phyloP scores from a whole-genome alignment of 2,888 invertebrate species.

The Mycogona germanica region DNA sequence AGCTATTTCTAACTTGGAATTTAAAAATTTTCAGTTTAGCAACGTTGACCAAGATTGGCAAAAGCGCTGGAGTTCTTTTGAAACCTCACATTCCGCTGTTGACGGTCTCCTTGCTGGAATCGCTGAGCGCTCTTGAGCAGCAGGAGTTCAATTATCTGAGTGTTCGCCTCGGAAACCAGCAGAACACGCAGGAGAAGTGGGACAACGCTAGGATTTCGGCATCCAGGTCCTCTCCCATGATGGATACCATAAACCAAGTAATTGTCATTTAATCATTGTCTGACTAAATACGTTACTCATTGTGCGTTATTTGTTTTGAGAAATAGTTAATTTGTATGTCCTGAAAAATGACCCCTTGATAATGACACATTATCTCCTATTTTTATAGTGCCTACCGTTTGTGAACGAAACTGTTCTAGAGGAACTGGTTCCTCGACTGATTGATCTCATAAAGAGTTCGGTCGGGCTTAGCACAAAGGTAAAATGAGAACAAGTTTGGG shows the following conservation, averaged over 20 bases:
- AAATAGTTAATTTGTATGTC: conserved; percentile 23
- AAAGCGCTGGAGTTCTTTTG: conserved; percentile 61
- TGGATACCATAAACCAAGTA: conserved; percentile 72
- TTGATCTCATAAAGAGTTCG: conserved; percentile 62
- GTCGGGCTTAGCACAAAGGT: conserved; percentile 71
- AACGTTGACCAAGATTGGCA: conserved; percentile 73
- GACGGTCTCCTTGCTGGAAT: conserved; percentile 70
- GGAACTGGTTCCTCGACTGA: conserved; percentile 57
- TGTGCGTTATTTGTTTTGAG: too few relatives aligned
- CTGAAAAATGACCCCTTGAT: neutral
- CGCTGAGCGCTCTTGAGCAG: conserved; percentile 60
- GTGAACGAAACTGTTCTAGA: conserved; percentile 63
- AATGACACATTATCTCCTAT: neutral
- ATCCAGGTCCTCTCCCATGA: conserved; percentile 73
- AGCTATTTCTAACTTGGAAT: too few relatives aligned
- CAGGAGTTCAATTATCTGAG: conserved; percentile 66
- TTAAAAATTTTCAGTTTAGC: conserved; percentile 51
- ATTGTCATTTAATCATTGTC: neutral
- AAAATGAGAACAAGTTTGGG: conserved; percentile 17
- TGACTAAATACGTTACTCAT: too few relatives aligned
- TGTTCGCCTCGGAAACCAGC: conserved; percentile 53
- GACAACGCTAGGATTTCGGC: conserved; percentile 68
- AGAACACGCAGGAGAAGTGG: conserved; percentile 57
- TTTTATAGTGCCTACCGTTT: conserved; percentile 47
- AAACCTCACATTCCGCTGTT: conserved; percentile 67